Conservation (phyloP, 1,140 invertebrate genomes). For the Brachionus koreanus region DNA sequence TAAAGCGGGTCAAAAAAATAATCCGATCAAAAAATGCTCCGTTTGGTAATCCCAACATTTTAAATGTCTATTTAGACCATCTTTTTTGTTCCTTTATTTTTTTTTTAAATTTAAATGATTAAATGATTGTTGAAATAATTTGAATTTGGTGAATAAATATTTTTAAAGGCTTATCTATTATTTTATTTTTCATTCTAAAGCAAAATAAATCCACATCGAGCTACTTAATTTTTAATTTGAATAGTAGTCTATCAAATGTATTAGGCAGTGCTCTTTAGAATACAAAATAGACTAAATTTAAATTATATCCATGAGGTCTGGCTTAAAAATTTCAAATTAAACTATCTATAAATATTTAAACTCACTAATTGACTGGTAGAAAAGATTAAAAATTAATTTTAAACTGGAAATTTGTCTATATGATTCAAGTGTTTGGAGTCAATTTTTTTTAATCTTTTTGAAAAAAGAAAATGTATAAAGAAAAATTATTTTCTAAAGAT, state of each 20-base stretch:
- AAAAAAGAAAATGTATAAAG: background rate
- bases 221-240: constrained; percentile 6
- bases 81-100: background rate
- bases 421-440: background rate
- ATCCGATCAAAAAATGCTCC: constrained; percentile 40
- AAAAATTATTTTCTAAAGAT: background rate
- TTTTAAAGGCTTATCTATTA: constrained; percentile 5
- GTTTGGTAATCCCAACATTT: constrained; percentile 14
- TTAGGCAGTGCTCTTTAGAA: background rate
- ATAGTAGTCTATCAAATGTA: background rate
- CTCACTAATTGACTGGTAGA: background rate
- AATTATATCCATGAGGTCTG: background rate
- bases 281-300: background rate
- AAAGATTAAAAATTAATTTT: background rate
- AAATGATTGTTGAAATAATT: background rate
- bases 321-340: background rate
- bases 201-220: background rate
- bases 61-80: background rate
- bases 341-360: background rate
- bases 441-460: background rate
- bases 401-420: background rate
- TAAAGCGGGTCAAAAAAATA: constrained; percentile 16
- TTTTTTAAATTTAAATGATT: background rate
- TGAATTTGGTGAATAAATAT: constrained; percentile 8
- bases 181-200: background rate